Evolutionary conservation across 35 echinoderm and acorn worm genomes (phyloP), one percentile per base, ranked within the genome.

Genomic region (Heliocidaris tuberculata): DNA sequence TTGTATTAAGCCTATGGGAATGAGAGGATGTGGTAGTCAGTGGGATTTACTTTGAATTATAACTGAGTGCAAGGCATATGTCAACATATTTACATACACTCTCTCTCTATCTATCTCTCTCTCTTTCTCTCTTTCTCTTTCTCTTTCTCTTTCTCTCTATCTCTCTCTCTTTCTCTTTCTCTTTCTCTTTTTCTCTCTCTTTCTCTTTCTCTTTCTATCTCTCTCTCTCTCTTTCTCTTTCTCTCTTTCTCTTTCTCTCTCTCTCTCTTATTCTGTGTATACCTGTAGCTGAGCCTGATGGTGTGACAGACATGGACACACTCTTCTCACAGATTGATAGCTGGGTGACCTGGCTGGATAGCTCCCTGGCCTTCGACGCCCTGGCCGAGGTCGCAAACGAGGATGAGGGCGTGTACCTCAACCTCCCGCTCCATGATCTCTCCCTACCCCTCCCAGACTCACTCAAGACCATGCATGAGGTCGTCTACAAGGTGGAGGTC

Each of bases 281-380:
- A 19, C 48, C 50, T 93, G 11, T 48, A 93, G 91, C 91, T 12
- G 91, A 93, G 50, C 91, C 91, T 9, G 59, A 85, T 27, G 59
- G 78, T 7, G 49, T 47, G 13, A 35, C 78, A 11, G 93, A 94
- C 93, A 85, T 93, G 91, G 91, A 93, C 93, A 30, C 78, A 48
- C 94, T 99, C n/a, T 97, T 97, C 54, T 97, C 94, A 92, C 96
- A 99, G 95, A 96, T 99, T 48, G 98, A 97, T 52, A 96, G 97
- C 93, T 99, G 98, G 98, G 98, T 99, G 54, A 99, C 97, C 60
- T 99, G 98, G 98, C 94, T 99, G 88, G 98, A 99, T 54, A 99
- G 97, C 71, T 99, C 98, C 1, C 85, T 99, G 54, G 98, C 98
- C n/a, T 99, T 99, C 93, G 98, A 99, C 94, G 97, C 98, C 27